A percentile compares a stretch with the other conserved stretches of the same genome.
phyloP scores from a whole-genome alignment of 2,888 invertebrate genomes.

The Holacanthella duospinosa region DNA sequence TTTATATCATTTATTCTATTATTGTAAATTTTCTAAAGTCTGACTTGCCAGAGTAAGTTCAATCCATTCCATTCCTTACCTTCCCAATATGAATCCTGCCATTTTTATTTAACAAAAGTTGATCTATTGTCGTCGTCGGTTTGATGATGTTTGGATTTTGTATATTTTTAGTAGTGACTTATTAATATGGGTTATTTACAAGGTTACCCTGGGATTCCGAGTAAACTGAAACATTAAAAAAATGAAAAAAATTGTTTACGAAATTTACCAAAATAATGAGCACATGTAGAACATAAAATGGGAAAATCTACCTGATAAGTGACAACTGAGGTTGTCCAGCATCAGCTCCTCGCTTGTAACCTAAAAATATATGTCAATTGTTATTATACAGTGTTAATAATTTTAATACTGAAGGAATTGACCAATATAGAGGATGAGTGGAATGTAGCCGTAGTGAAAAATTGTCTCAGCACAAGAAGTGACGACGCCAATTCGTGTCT shows the following conservation, averaged over 20 bases:
- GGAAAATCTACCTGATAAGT: slow-evolving; percentile 19
- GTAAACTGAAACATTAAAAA: neutral
- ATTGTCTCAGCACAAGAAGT: slow-evolving; percentile 23
- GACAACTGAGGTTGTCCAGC: slow-evolving; percentile 33
- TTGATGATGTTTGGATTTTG: neutral
- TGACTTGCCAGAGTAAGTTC: no score
- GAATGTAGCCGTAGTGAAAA: slow-evolving; percentile 33
- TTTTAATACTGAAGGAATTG: neutral
- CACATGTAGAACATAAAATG: neutral
- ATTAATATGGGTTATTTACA: neutral
- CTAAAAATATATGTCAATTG: slow-evolving; percentile 13
- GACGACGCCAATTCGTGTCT: slow-evolving; percentile 15
- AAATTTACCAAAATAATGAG: neutral
- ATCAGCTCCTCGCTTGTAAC: slow-evolving; percentile 29
- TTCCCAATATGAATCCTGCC: neutral
- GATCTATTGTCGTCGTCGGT: neutral
- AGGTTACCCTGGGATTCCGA: neutral
- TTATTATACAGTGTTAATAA: neutral
- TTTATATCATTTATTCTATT: no score
- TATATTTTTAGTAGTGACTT: neutral
- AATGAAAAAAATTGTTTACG: neutral
- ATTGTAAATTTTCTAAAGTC: no score
- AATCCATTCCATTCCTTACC: neutral
- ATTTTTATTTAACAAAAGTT: neutral
- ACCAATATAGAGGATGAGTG: slow-evolving; percentile 32